Evolutionary conservation across 2,113 vertebrate genomes (phyloP), one percentile per base, ranked within the genome.

Genomic region (Theristicus caerulescens): DNA sequence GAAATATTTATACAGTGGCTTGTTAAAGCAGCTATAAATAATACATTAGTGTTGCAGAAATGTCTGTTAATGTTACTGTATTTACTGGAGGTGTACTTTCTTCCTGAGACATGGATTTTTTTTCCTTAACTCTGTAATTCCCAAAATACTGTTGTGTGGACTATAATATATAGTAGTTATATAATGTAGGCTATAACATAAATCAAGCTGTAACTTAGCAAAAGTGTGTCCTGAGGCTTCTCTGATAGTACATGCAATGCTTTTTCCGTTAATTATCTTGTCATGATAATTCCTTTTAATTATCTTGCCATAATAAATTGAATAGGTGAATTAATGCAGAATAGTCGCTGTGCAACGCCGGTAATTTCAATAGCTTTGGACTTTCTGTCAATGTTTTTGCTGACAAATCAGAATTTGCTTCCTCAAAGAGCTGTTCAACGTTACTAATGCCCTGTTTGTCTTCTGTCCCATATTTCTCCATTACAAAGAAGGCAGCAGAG

Each of bases 241-340:
- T 81, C 47, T 58, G 69, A 6, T 34, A 32, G 59, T 3, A 71
- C 38, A 38, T 0, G 13, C 59, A 51, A 70, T 78, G 47, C 59
- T 71, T 93, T 82, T 20, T 4, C 65, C 86, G 55, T 74, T 91
- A 86, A 94, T 94, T 94, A 91, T 47, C 83, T 93, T 90, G 88
- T 88, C 85, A 76, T 36, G 70, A 55, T 96, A 96, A 93, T 94
- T 94, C 20, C 72, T 59, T 94, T 88, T 94, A 92, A 95, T 96
- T 96, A 86, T 61, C 83, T 89, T 9, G 26, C 67, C 9, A 0
- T 67, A 94, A 94, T 92, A 88, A 93, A 93, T 93, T 51, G 88
- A 27, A 11, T 0, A 59, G 80, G 82, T 92, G 79, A 88, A 81
- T 86, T 81, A 95, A 46, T 83, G 22, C 8, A 36, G 74, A 24